Percentiles rank a stretch among this genome's conserved stretches.
Evolutionary conservation across 1,140 invertebrate genomes (phyloP).

Genomic region (Calephelis nemesis): DNA sequence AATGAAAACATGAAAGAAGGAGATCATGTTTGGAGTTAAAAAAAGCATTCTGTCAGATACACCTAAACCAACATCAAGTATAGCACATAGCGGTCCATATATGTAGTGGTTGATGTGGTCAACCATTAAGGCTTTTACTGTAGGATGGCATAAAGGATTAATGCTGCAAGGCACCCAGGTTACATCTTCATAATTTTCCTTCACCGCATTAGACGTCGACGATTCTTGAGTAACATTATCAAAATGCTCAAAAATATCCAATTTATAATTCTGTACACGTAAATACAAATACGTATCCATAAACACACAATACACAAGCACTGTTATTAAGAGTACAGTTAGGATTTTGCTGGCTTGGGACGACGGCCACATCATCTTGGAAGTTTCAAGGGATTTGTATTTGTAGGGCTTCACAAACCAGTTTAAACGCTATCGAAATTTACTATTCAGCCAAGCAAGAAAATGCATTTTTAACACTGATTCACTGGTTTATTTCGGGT

Average conservation of each 20-base stretch:
- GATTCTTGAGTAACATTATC: constrained; percentile 46
- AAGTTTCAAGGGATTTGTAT: constrained; percentile 29
- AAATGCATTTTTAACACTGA: constrained; percentile 24
- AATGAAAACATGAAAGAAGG: constrained; percentile 85
- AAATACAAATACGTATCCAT: constrained; percentile 69
- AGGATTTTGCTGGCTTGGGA: constrained; percentile 71
- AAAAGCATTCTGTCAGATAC: constrained; percentile 82
- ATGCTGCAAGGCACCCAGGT: constrained; percentile 83
- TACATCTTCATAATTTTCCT: constrained; percentile 74
- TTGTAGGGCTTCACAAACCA: constrained; percentile 26
- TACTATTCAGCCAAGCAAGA: constrained; percentile 25
- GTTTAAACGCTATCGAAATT: constrained; percentile 23
- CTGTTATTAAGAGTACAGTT: constrained; percentile 48
- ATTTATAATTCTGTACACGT: constrained; percentile 58
- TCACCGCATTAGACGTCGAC: constrained; percentile 39
- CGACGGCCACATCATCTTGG: constrained; percentile 73
- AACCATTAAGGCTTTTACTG: constrained; percentile 86
- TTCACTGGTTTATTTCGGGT: constrained; percentile 11
- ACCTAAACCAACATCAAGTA: constrained; percentile 82
- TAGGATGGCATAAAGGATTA: constrained; percentile 86
- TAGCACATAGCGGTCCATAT: constrained; percentile 84
- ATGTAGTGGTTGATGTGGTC: constrained; percentile 89
- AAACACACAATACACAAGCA: constrained; percentile 58
- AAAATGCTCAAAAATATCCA: constrained; percentile 47
- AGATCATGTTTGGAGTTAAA: constrained; percentile 89